Percentiles rank a stretch among this genome's conserved stretches.
These are phyloP conservation scores for Podiceps cristatus DNA, from an alignment of 2,113 vertebrate species.

Conservation along the genomic window DNA sequence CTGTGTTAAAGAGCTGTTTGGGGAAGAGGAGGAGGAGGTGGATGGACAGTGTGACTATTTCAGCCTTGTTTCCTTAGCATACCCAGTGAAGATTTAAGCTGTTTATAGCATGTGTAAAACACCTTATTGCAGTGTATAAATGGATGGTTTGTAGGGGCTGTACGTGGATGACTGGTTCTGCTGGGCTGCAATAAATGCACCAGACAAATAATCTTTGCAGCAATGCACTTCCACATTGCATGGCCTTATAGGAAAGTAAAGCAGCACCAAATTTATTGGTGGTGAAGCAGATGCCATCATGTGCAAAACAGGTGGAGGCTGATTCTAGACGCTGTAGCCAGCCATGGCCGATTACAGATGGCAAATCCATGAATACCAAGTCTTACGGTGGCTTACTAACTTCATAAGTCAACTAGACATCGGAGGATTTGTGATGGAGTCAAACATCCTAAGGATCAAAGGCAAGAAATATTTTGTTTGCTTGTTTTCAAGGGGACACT, in stretches of 20 bases:
- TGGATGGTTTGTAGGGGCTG: background rate
- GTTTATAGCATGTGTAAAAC: background rate
- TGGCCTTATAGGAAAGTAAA: background rate
- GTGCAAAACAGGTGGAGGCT: background rate
- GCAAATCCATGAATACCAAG: background rate
- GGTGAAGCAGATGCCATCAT: background rate
- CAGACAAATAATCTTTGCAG: background rate
- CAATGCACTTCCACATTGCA: background rate
- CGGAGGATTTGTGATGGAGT: background rate
- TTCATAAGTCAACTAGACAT: background rate
- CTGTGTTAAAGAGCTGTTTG: background rate
- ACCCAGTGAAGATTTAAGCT: background rate
- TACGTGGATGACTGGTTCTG: rapidly evolving
- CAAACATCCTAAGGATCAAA: background rate
- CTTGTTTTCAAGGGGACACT: background rate
- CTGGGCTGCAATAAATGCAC: background rate
- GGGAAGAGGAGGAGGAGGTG: background rate
- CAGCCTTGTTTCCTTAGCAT: background rate
- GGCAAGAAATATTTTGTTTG: background rate
- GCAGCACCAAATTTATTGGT: background rate
- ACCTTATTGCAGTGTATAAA: background rate
- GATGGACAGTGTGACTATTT: background rate
- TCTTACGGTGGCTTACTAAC: background rate
- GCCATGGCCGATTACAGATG: background rate
- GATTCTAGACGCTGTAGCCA: background rate